These are phyloP conservation scores for Bombus waltoni DNA, from an alignment of 1,140 invertebrate genomes.

Conservation along the genomic window DNA sequence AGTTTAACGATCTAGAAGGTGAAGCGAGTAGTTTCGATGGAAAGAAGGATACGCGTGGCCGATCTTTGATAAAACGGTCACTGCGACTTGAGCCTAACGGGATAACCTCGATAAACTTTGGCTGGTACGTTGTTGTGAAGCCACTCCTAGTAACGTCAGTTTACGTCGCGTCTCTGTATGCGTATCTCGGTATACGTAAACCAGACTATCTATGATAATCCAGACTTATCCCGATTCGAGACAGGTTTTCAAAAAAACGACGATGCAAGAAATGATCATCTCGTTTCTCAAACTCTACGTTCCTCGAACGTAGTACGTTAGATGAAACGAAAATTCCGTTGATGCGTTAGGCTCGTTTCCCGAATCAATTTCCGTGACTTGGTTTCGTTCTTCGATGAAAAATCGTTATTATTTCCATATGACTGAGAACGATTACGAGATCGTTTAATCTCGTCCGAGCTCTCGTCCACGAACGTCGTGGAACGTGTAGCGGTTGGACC, in stretches of 20 bases:
- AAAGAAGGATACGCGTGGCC: slow-evolving; percentile 26
- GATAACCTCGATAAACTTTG: slow-evolving; percentile 63
- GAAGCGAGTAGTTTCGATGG: slow-evolving; percentile 24
- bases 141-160: slow-evolving; percentile 58
- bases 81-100: slow-evolving; percentile 54
- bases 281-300: too few relatives aligned
- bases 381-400: too few relatives aligned
- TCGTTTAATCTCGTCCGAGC: too few relatives aligned
- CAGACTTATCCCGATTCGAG: slow-evolving; percentile 34
- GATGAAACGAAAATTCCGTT: too few relatives aligned
- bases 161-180: not conserved
- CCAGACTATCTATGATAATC: not conserved
- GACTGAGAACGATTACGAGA: too few relatives aligned
- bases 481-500: too few relatives aligned
- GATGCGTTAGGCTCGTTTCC: too few relatives aligned
- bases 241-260: not conserved
- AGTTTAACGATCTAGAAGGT: slow-evolving; percentile 32
- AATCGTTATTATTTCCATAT: too few relatives aligned
- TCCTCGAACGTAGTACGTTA: too few relatives aligned
- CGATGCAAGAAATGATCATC: not conserved
- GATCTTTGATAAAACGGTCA: slow-evolving; percentile 48
- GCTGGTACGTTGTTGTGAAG: slow-evolving; percentile 23
- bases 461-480: too few relatives aligned
- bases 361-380: too few relatives aligned
- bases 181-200: not conserved